Percentiles rank a stretch among this genome's conserved stretches.
These are phyloP conservation scores for Molorchus minor DNA, from an alignment of 2,888 invertebrate genomes.

Conservation along the genomic window DNA sequence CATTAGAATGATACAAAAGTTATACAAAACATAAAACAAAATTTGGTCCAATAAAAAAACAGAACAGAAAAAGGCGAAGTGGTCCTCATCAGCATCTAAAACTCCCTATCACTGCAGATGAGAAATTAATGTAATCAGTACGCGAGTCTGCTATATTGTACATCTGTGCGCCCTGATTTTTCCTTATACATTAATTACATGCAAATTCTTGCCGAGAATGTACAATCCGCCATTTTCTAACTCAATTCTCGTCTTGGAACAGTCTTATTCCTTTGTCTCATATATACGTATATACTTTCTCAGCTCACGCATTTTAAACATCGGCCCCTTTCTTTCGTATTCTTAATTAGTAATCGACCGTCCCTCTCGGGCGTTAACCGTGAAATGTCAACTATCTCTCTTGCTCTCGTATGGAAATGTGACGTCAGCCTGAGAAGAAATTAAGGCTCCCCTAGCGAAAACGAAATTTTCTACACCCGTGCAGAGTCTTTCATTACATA, in stretches of 20 bases:
- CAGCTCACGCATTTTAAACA: conserved; percentile 65
- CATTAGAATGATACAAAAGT: too few relatives aligned
- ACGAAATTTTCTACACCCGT: conserved; percentile 64
- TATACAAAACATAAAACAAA: too few relatives aligned
- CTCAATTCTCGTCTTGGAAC: conserved; percentile 60
- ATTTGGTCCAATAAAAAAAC: conserved; percentile 15
- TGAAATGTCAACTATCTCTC: conserved; percentile 62
- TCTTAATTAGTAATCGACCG: conserved; percentile 74
- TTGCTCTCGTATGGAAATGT: conserved; percentile 65
- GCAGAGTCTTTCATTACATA: conserved; percentile 63
- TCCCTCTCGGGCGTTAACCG: conserved; percentile 62
- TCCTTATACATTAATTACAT: conserved; percentile 64
- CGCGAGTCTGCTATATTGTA: conserved; percentile 54
- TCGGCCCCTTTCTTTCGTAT: conserved; percentile 72
- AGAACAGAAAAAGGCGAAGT: conserved; percentile 20
- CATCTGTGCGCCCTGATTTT: conserved; percentile 62
- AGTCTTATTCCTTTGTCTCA: conserved; percentile 63
- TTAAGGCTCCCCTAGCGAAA: conserved; percentile 53
- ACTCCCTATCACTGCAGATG: conserved; percentile 42
- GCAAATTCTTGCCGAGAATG: conserved; percentile 64
- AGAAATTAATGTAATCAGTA: conserved; percentile 44
- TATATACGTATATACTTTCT: conserved; percentile 59
- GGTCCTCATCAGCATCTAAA: conserved; percentile 38
- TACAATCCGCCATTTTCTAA: conserved; percentile 64
- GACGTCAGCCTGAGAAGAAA: conserved; percentile 56